Base-by-base conservation (phyloP, 1,140 invertebrate genomes). In the Nomia melanderi region DNA sequence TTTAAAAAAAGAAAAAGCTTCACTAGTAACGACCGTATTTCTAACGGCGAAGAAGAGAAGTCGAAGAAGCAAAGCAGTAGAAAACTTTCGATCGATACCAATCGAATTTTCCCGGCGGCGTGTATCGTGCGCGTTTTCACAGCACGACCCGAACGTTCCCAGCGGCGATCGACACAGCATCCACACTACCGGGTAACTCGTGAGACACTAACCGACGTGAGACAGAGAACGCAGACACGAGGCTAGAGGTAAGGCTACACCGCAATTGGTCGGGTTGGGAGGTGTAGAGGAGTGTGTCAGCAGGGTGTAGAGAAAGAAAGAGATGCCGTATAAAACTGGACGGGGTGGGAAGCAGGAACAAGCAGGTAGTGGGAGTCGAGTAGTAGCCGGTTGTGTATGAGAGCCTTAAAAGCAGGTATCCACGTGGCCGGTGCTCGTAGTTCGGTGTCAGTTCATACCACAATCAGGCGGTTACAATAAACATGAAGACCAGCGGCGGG, bases 201-300 rank as follows among this genome's bases (percentile, higher is more conserved):
- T 85, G 80, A 82, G 83, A 83, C 77, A 89, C 88, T 89, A 84
- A 89, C 70, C 83, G 79, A 82, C 78, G 79, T 80, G 80, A 86
- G 82, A 86, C 70, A 84, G 74, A 85, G 72, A 70, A 56, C 54
- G 78, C 72, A 76, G 64, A 82, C 86, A 81, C 79, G 83, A 84
- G 85, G 74, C 33, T 81, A 82, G 86, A 89, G 86, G 85, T 88
- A 79, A 87, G 84, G 20, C 79, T 57, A 88, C 78, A 79, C 78
- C 75, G 78, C 87, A 86, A 86, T 86, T 88, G 84, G 83, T 79
- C 74, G 77, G 67, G 74, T 60, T 44, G 69, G 63, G 70, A 75
- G 79, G 56, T 41, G 70, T 53, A 77, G 71, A 71, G 72, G 74
- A 79, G 56, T 56, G 63, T 76, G 77, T 62, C 67, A 44, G 50